phyloP scores from a whole-genome alignment of 2,797 vertebrate species.

The Microhierax caerulescens region DNA sequence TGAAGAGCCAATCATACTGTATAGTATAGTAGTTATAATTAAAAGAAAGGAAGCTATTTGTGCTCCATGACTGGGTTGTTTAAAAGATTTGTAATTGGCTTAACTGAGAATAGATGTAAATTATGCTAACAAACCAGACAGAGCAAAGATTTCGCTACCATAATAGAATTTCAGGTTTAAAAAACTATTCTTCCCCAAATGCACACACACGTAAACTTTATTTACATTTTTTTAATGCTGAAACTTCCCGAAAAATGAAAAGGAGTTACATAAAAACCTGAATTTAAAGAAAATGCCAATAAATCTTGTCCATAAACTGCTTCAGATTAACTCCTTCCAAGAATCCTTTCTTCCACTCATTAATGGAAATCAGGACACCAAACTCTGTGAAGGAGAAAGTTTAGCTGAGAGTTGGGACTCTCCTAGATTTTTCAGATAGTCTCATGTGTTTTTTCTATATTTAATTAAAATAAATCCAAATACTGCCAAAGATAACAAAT shows the following conservation, averaged over 20 bases:
- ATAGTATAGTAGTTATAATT: not conserved
- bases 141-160: not conserved
- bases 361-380: not conserved
- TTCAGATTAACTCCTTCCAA: not conserved
- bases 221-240: not conserved
- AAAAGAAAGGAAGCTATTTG: not conserved
- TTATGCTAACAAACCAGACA: not conserved
- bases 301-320: not conserved
- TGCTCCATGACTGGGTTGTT: not conserved
- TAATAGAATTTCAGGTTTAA: not conserved
- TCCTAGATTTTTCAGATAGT: not conserved
- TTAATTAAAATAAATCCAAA: not conserved
- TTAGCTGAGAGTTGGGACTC: not conserved
- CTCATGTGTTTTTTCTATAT: not conserved
- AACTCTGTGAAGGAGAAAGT: not conserved
- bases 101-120: not conserved
- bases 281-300: not conserved
- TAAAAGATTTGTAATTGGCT: not conserved
- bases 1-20: not conserved
- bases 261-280: not conserved
- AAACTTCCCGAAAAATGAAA: not conserved
- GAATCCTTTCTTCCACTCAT: not conserved
- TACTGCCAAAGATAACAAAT: not conserved
- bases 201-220: fast-evolving
- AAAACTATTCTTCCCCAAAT: not conserved